phyloP scores from a whole-genome alignment of 2,888 invertebrate genomes.

The Drosophila paramelanica region DNA sequence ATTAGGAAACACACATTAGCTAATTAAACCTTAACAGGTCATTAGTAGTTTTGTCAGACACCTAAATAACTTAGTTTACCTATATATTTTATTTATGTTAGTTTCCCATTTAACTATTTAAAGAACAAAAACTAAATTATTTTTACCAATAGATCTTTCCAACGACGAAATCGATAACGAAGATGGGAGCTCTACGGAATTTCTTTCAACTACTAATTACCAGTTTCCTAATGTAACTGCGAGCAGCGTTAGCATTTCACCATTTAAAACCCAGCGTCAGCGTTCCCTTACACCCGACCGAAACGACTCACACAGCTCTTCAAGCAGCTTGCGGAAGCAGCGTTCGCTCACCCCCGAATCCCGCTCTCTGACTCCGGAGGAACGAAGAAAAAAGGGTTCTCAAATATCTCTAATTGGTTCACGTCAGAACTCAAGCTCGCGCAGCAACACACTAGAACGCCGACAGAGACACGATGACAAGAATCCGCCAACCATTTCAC shows the following conservation, averaged over 20 bases:
- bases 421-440: constrained; percentile 83
- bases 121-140: not conserved
- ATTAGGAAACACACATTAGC: not conserved
- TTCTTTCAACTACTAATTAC: constrained; percentile 81
- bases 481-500: constrained; percentile 79
- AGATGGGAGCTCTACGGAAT: constrained; percentile 83
- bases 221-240: constrained; percentile 66
- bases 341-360: constrained; percentile 85
- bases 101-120: too few species aligned
- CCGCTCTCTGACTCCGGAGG: constrained; percentile 84
- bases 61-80: too few species aligned
- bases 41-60: too few species aligned
- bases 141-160: constrained; percentile 84
- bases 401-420: constrained; percentile 81
- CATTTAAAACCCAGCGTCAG: constrained; percentile 82
- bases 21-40: too few species aligned
- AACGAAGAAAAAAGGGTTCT: constrained; percentile 83
- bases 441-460: constrained; percentile 84
- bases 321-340: constrained; percentile 83
- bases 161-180: constrained; percentile 87
- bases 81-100: too few species aligned
- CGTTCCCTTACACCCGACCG: constrained; percentile 84
- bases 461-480: constrained; percentile 83
- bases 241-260: constrained; percentile 71
- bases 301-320: constrained; percentile 84